Base-by-base conservation (phyloP, 2,797 vertebrate species). In the Petrocephalus schoutedeni region DNA sequence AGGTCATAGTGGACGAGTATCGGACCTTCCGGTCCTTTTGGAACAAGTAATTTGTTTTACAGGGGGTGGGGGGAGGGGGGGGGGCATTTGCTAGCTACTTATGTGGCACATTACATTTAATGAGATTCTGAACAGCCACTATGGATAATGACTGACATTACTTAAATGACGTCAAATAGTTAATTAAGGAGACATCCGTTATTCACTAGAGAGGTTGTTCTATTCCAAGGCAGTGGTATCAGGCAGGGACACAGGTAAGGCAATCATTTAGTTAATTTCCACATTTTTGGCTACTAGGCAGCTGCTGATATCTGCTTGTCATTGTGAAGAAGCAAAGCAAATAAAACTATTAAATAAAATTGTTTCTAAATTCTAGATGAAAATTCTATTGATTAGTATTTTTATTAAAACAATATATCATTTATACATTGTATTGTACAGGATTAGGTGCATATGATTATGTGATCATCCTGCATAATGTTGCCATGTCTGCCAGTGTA, bases 121-220 rank as follows among this genome's bases (percentile, higher is more conserved):
- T 59, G 71, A 49, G 36, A 59, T 87, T 51, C 19, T 64, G 51
- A 80, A 80, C 14, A 82, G 74, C 21, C 88, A 82, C 86, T 89
- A 54, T 57, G 51, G 88, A 84, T 87, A 89, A 89, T 89, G 85
- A 83, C 71, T 74, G 5, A 23, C 45, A 87, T 89, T 87, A 83
- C 57, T 83, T 87, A 82, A 45, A 67, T 87, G 74, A 82, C 56
- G 77, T 87, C 85, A 89, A 49, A 89, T 61, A 74, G 86, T 89
- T 87, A 89, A 87, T 87, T 53, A 71, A 23, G 57, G 88, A 64
- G 23, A 89, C 23, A 21, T 87, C 28, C 74, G 57, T 51, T 41
- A 61, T 41, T 74, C 88, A 77, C 64, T n/a, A 74, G 7, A 64
- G 23, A 87, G 19, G 45, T 4, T 41, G 16, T 45, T 45, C 74